A percentile compares a stretch with the other conserved stretches of the same genome.
Evolutionary conservation across 1,140 invertebrate species (phyloP).

Genomic region (Danaus melanippus): DNA sequence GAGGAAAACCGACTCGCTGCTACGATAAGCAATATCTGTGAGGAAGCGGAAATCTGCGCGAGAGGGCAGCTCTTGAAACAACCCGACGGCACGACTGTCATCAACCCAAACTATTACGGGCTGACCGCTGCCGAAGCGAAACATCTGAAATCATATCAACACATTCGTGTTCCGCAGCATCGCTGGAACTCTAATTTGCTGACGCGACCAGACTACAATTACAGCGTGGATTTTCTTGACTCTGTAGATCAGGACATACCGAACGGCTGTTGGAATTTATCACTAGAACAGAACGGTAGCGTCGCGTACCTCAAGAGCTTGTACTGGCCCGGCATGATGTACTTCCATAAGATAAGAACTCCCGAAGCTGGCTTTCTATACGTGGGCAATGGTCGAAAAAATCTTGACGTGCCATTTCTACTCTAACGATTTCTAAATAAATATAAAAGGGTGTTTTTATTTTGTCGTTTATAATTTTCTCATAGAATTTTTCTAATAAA

Average conservation of each 20-base stretch:
- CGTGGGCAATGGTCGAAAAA: slow-evolving; percentile 80
- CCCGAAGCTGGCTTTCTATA: slow-evolving; percentile 80
- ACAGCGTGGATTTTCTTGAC: slow-evolving; percentile 83
- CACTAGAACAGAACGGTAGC: slow-evolving; percentile 72
- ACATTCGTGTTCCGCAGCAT: slow-evolving; percentile 76
- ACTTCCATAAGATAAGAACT: slow-evolving; percentile 79
- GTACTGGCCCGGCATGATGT: slow-evolving; percentile 83
- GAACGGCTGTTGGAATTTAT: slow-evolving; percentile 76
- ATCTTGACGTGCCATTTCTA: slow-evolving; percentile 82
- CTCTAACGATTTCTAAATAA: slow-evolving; percentile 39
- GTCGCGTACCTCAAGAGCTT: slow-evolving; percentile 76
- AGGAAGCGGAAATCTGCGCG: slow-evolving; percentile 79
- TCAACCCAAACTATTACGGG: slow-evolving; percentile 80
- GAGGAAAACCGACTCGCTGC: slow-evolving; percentile 83
- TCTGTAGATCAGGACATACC: slow-evolving; percentile 79
- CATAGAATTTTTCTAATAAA: background rate
- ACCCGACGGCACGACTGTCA: slow-evolving; percentile 75
- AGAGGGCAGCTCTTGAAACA: slow-evolving; percentile 80
- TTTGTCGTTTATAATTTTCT: background rate
- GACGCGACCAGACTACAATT: slow-evolving; percentile 82
- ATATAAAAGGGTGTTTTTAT: too few relatives aligned
- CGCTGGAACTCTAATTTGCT: slow-evolving; percentile 82
- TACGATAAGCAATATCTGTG: slow-evolving; percentile 77
- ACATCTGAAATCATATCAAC: slow-evolving; percentile 78
- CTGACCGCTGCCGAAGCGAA: slow-evolving; percentile 74